Evolutionary conservation across 1,140 invertebrate genomes (phyloP), one percentile per base, ranked within the genome.

Genomic region (Pogonomyrmex californicus): DNA sequence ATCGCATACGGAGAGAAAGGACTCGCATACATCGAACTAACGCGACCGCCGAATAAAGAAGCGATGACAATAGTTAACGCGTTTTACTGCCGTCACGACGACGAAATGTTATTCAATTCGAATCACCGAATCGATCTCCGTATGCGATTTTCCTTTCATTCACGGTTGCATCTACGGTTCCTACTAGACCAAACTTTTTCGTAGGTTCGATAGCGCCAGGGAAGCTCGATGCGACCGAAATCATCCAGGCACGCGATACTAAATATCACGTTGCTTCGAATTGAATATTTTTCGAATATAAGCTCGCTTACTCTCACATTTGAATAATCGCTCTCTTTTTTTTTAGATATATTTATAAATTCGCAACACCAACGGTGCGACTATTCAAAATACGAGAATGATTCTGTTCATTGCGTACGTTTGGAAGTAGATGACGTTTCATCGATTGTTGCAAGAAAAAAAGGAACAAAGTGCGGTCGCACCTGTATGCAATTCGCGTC

Each of bases 151-250:
- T 71, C 54, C 23, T 23, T 9, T 10, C 44, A 36, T 60, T 44
- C 68, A 41, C 14, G 77, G 23, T 23, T 70, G 62, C 70, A 87
- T 33, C 49, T 65, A 81, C 79, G 86, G 68, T 88, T 87, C 78
- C 79, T 87, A 81, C 62, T 81, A 85, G 56, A 76, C 36, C 63
- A 70, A 70, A 82, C 47, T 62, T 82, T 30, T 70, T 44, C 14
- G 44, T 70, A 56, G 38, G 30, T 86, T 82, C n/a, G 58, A 70
- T 66, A 81, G 58, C 44, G 51, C 44, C 58, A 60, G 12, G 33
- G 33, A 47, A 75, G 30, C 56, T 49, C 56, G 54, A 75, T 60
- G 68, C 51, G n/a, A 71, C 38, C 41, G 36, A 58, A 82, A 68
- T 12, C 14, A 23, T 81, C 41, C 38, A 30, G n/a, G 38, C 65